Conservation (phyloP, 2,113 vertebrate species). For the Tachysurus vachellii region DNA sequence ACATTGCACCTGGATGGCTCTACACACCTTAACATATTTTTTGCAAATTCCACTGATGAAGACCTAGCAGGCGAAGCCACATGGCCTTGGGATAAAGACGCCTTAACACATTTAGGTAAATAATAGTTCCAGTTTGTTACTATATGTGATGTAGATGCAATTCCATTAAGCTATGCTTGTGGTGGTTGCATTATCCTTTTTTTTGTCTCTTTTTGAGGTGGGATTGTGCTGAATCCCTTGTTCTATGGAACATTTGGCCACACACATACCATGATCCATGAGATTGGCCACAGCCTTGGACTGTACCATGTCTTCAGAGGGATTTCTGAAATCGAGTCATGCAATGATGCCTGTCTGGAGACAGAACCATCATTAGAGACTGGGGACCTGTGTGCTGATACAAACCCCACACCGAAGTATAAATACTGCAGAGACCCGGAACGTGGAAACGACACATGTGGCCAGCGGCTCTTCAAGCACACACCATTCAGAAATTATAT, state of each 20-base stretch:
- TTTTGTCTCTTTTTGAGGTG: conserved; percentile 70
- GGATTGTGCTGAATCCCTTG: conserved; percentile 94
- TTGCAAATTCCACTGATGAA: conserved; percentile 96
- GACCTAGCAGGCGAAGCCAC: conserved; percentile 95
- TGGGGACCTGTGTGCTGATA: conserved; percentile 93
- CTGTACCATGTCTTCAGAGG: conserved; percentile 97
- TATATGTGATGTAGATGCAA: not conserved
- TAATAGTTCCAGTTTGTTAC: conserved; percentile 11
- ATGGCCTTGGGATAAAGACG: conserved; percentile 99
- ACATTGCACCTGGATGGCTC: conserved; percentile 89
- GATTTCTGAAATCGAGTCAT: conserved; percentile 95
- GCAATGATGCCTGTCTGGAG: conserved; percentile 95
- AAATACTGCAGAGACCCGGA: conserved; percentile 91
- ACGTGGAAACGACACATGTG: conserved; percentile 92
- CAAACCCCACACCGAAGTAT: conserved; percentile 92
- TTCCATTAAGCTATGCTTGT: not conserved
- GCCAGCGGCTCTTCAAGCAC: conserved; percentile 83
- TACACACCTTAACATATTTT: conserved; percentile 97
- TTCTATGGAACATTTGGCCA: conserved; percentile 94
- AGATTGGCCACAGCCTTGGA: conserved; percentile 95
- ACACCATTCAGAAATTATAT: conserved; percentile 98
- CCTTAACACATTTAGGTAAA: conserved; percentile 92
- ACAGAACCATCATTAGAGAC: conserved; percentile 94
- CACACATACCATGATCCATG: conserved; percentile 98
- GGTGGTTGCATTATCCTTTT: conserved; percentile 26